Base-by-base conservation (phyloP, 2,888 invertebrate genomes). In the Cheilosia impressa region DNA sequence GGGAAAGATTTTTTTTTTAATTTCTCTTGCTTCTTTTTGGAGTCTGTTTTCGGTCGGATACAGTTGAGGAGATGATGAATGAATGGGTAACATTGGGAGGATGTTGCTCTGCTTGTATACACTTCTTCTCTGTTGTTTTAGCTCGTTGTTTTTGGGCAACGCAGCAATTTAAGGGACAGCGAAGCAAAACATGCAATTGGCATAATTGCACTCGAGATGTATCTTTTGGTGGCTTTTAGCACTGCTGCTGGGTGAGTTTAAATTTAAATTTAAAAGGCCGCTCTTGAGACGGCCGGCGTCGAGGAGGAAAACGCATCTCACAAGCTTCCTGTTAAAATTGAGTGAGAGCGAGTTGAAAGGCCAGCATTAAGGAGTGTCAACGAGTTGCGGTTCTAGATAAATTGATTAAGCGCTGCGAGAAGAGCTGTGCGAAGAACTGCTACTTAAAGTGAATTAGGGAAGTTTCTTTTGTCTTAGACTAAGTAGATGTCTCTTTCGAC, bases 11-110 rank as follows among this genome's bases (percentile, higher is more conserved):
- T 62, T 65, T 24, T 22, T 2, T 22, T 31, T 2, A 58, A 13
- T 60, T 38, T 34, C 5, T 65, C 13, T 13, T 4, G 41, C 53
- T 52, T 50, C 52, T 34, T 60, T 50, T 19, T 58, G 52, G 58
- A 62, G 53, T 73, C 43, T 41, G 55, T 24, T 55, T 55, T 31
- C 13, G 50, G 38, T 43, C 50, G 63, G 24, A 55, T 57, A 43
- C 41, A 47, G 63, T 57, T 57, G 47, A 57, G 63, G 38, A 69
- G 63, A 63, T 62, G 78, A 78, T 78, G 78, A 78, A 78, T 63
- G 78, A 78, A 78, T 66, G 62, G 38, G 22, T 58, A 75, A 66
- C 47, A 38, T 47, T 47, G 75, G 69, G 78, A 78, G 69, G 63
- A 78, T 71, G 78, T 41, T 66, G 57, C 19, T 2, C 58, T 58